phyloP scores from a whole-genome alignment of 2,888 invertebrate genomes.

The Andrena marginata region DNA sequence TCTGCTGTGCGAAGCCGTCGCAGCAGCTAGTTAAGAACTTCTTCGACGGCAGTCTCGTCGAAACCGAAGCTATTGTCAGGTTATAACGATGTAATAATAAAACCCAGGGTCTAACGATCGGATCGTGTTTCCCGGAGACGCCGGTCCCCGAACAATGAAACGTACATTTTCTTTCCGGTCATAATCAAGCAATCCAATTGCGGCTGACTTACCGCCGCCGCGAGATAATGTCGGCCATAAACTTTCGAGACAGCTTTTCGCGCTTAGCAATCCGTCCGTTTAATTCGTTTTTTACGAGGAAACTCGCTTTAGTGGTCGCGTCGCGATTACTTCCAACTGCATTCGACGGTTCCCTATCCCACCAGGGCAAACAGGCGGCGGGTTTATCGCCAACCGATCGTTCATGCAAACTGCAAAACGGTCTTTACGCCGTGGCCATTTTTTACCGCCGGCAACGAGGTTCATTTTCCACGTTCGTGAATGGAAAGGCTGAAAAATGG shows the following conservation, averaged over 20 bases:
- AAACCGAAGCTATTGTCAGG: conserved; percentile 71
- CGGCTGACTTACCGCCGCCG: conserved; percentile 48
- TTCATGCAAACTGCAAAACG: conserved; percentile 4
- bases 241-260: conserved; percentile 70
- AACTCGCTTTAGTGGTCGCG: conserved; percentile 38
- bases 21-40: conserved; percentile 71
- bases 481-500: conserved; percentile 42
- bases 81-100: conserved; percentile 74
- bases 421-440: conserved; percentile 16
- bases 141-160: conserved; percentile 70
- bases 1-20: conserved; percentile 22
- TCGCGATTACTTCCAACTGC: conserved; percentile 12
- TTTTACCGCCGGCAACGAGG: background rate
- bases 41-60: conserved; percentile 62
- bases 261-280: conserved; percentile 53
- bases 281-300: conserved; percentile 49
- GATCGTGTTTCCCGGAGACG: conserved; percentile 72
- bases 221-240: conserved; percentile 60
- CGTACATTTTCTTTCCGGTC: conserved; percentile 71
- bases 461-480: conserved; percentile 41
- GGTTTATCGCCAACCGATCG: conserved; percentile 3
- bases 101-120: conserved; percentile 71
- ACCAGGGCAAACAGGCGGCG: background rate
- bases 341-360: background rate
- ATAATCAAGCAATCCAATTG: conserved; percentile 72